These are phyloP conservation scores for Pecten maximus DNA, from an alignment of 2,888 invertebrate genomes.

Conservation along the genomic window DNA sequence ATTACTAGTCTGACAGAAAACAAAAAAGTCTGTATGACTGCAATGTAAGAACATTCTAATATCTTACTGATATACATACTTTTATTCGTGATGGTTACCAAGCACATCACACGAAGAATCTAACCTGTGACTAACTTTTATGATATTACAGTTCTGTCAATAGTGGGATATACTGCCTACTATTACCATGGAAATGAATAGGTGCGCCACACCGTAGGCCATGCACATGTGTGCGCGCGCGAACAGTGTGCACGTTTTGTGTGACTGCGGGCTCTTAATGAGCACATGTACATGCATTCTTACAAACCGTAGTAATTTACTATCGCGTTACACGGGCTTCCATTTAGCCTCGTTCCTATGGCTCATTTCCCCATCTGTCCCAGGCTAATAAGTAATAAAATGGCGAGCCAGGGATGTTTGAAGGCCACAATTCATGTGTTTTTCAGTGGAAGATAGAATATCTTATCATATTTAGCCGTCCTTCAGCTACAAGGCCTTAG, in stretches of 20 bases:
- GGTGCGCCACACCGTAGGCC: background rate
- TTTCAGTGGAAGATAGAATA: background rate
- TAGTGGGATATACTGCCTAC: background rate
- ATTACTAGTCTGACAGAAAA: background rate
- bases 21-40: background rate
- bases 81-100: background rate
- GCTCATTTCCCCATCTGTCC: background rate
- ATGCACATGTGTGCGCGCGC: background rate
- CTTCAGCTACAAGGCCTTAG: no score
- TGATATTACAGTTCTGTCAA: background rate
- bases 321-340: background rate
- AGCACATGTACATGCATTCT: conserved; percentile 4
- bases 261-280: background rate
- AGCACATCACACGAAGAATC: background rate
- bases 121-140: background rate
- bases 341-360: background rate
- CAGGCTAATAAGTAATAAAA: background rate
- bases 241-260: background rate
- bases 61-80: background rate
- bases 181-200: background rate
- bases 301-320: conserved; percentile 8
- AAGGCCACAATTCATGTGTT: background rate
- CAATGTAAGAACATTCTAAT: background rate
- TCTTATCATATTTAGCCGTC: background rate
- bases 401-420: background rate